Conservation (phyloP, 2,113 vertebrate species). For the Carassius auratus region DNA sequence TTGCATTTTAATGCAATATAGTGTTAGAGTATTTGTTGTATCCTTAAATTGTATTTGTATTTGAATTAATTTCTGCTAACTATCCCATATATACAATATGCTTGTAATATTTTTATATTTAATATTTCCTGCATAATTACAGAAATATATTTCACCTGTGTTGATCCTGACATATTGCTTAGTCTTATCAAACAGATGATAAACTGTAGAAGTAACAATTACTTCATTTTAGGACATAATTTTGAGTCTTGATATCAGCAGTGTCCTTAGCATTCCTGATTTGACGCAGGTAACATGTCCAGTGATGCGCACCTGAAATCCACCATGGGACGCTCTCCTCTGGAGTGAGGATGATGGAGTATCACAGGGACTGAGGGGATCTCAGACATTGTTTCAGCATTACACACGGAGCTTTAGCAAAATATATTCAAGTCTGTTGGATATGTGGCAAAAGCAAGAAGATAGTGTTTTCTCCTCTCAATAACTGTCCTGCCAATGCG, state of each 20-base stretch:
- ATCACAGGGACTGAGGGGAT: too few relatives aligned
- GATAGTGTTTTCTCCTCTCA: conserved; percentile 36
- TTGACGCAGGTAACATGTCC: neutral
- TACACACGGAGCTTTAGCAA: too few relatives aligned
- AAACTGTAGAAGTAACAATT: neutral
- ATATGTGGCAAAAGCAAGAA: conserved; percentile 27
- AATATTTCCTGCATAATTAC: neutral
- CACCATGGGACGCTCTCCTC: neutral
- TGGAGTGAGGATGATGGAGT: too few relatives aligned
- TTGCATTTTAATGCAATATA: neutral
- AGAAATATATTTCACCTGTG: neutral
- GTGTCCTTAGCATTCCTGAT: neutral
- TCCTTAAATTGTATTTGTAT: neutral
- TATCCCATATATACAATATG: neutral
- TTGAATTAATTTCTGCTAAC: neutral
- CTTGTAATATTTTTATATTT: neutral
- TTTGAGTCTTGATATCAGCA: neutral
- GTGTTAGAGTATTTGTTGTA: neutral
- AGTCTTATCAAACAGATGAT: neutral
- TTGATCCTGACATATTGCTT: neutral
- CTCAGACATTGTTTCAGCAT: neutral
- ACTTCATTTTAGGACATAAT: too few relatives aligned
- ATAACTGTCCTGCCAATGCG: conserved; percentile 39
- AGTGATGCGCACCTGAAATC: neutral
- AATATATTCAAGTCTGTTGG: neutral